Conservation (phyloP, 1,140 invertebrate species). For the Kradibia gibbosae region DNA sequence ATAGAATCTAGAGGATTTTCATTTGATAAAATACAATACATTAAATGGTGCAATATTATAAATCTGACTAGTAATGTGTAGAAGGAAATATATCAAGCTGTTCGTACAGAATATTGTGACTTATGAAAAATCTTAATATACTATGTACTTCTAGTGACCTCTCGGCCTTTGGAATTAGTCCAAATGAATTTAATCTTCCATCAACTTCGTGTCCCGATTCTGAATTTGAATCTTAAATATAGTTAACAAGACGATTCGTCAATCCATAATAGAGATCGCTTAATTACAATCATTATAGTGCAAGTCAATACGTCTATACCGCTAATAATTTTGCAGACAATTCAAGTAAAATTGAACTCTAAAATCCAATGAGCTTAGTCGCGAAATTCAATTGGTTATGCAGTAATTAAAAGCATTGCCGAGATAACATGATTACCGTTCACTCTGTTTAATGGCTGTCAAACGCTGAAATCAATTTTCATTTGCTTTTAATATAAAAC, state of each 20-base stretch:
- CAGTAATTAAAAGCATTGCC: neutral
- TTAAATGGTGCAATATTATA: neutral
- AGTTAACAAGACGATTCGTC: neutral
- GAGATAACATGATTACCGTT: neutral
- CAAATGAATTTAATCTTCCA: conserved; percentile 6
- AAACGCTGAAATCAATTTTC: neutral
- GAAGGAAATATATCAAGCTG: neutral
- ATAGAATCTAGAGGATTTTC: neutral
- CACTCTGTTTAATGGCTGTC: neutral
- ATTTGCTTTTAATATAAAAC: neutral
- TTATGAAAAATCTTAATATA: too few species aligned
- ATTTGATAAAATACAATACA: too few species aligned
- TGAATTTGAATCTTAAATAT: neutral
- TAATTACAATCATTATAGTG: neutral
- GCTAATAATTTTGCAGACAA: neutral
- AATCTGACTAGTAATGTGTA: neutral
- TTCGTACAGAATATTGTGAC: neutral
- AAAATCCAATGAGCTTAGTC: neutral
- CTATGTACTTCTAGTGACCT: too few species aligned
- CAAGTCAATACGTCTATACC: too few species aligned
- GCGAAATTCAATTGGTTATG: neutral
- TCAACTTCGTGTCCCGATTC: neutral
- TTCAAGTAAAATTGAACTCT: neutral
- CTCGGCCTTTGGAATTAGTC: too few species aligned
- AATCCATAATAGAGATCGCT: neutral